Percentiles rank a stretch among this genome's conserved stretches.
Conservation (phyloP, 2,113 vertebrate species). For the Campylomormyrus tamandua region DNA sequence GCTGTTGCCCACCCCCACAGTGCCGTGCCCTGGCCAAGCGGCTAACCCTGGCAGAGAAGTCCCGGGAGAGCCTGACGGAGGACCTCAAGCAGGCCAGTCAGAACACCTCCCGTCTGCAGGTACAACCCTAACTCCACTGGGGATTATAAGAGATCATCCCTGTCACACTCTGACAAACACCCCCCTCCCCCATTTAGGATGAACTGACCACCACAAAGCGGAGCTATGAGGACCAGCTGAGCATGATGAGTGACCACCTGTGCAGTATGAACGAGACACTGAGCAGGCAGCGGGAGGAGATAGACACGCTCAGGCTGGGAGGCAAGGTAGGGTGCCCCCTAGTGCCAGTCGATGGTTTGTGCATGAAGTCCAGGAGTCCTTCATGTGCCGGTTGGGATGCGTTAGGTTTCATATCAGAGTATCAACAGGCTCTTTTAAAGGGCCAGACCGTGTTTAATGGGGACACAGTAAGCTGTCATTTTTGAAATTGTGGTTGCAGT, state of each 20-base stretch:
- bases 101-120: conserved; percentile 86
- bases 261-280: conserved; percentile 97
- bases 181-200: conserved; percentile 61
- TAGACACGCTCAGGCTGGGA: conserved; percentile 84
- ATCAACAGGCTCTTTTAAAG: not conserved
- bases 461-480: not conserved
- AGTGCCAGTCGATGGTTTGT: not conserved
- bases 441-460: not conserved
- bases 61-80: conserved; percentile 69
- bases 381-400: not conserved
- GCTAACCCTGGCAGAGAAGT: conserved; percentile 80
- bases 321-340: conserved; percentile 68
- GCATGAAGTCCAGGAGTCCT: not conserved
- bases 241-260: conserved; percentile 99
- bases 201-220: conserved; percentile 90
- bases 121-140: conserved; percentile 30
- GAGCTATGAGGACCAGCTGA: conserved; percentile 94
- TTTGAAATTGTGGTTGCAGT: not conserved
- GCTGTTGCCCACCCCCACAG: conserved; percentile 48
- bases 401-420: not conserved
- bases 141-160: not conserved
- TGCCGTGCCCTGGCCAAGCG: conserved; percentile 91
- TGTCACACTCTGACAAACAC: not conserved
- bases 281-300: conserved; percentile 92
- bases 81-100: conserved; percentile 77